Conservation (phyloP, 2,888 invertebrate genomes). For the Morpho deidamia region DNA sequence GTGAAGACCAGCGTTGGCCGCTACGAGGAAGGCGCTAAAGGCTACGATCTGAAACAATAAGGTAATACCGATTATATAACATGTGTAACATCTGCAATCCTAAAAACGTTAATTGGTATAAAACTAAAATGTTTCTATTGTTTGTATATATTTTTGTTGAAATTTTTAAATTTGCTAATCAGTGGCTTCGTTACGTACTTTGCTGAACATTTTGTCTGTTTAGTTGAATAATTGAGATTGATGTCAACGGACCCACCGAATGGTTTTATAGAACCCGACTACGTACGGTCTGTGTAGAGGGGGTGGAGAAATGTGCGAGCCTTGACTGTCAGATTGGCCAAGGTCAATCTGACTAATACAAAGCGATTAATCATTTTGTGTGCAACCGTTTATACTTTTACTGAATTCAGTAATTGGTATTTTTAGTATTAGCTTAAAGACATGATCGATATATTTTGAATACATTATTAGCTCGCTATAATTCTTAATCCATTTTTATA, state of each 20-base stretch:
- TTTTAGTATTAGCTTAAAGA: too few relatives aligned
- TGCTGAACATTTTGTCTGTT: constrained; percentile 57
- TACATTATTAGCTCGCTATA: too few relatives aligned
- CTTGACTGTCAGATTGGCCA: constrained; percentile 46
- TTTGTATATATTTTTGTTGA: too few relatives aligned
- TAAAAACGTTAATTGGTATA: too few relatives aligned
- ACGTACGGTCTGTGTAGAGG: constrained; percentile 30
- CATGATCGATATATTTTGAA: too few relatives aligned
- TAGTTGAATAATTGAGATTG: constrained; percentile 50
- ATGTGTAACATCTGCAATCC: too few relatives aligned
- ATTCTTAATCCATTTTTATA: too few relatives aligned
- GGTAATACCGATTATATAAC: constrained; percentile 1
- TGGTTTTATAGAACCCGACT: constrained; percentile 54
- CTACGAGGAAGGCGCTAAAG: constrained; percentile 39
- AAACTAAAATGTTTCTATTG: too few relatives aligned
- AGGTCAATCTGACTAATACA: constrained; percentile 39
- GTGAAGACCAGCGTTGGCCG: constrained; percentile 56
- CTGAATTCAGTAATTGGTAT: background rate
- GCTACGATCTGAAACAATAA: constrained; percentile 33
- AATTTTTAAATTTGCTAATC: background rate
- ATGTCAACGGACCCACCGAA: constrained; percentile 45
- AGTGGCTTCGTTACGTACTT: constrained; percentile 40
- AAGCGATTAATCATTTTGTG: constrained; percentile 31
- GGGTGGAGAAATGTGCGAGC: constrained; percentile 35
- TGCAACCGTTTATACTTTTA: constrained; percentile 1